phyloP scores from a whole-genome alignment of 1,140 invertebrate species.

The Drosophila bocki region DNA sequence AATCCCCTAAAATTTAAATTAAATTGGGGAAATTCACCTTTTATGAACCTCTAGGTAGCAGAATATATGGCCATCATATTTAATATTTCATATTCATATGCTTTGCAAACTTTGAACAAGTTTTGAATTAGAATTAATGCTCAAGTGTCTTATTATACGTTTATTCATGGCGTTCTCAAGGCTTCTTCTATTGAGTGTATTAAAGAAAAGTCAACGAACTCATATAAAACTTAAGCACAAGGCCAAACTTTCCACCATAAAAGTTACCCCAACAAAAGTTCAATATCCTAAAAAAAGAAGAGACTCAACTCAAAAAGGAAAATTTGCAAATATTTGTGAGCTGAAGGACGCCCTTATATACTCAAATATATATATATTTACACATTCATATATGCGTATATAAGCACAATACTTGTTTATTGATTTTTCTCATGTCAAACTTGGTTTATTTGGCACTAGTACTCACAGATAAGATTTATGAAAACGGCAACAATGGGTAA shows the following conservation, averaged over 20 bases:
- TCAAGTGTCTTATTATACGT: constrained; percentile 31
- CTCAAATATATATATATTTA: neutral
- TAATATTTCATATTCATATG: constrained; percentile 5
- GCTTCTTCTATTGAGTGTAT: constrained; percentile 7
- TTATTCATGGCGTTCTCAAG: constrained; percentile 11
- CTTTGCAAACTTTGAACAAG: constrained; percentile 22
- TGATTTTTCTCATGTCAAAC: constrained; percentile 49
- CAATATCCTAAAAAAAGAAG: constrained; percentile 26
- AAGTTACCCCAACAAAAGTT: constrained; percentile 22
- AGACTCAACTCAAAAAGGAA: constrained; percentile 9
- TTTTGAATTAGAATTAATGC: constrained; percentile 24
- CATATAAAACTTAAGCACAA: constrained; percentile 10
- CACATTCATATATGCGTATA: neutral
- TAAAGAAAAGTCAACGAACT: constrained; percentile 38
- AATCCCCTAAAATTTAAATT: neutral
- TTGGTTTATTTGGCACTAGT: constrained; percentile 24
- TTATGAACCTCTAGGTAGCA: neutral
- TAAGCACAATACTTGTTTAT: constrained; percentile 34
- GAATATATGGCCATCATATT: neutral
- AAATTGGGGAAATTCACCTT: neutral
- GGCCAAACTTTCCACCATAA: constrained; percentile 26
- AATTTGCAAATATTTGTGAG: constrained; percentile 36
- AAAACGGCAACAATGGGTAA: constrained; percentile 31
- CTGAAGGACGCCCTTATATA: constrained; percentile 1
- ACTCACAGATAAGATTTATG: constrained; percentile 41